A percentile compares a stretch with the other conserved stretches of the same genome.
Evolutionary conservation across 92 coral and sea anemone genomes (phyloP).

Genomic region (Paragorgia papillata): DNA sequence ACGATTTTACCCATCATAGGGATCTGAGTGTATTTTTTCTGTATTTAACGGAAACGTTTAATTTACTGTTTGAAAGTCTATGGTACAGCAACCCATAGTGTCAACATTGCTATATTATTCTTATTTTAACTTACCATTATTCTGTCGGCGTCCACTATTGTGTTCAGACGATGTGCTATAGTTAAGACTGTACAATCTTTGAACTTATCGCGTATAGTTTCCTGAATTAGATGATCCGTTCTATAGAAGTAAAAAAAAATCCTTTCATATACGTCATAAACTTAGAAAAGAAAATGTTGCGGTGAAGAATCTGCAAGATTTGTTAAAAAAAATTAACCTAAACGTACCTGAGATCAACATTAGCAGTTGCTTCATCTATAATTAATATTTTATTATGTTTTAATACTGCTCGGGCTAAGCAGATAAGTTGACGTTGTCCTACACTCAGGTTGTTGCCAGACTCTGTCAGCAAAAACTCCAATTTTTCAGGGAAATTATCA

Average conservation of each 20-base stretch:
- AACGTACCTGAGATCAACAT: constrained; percentile 85
- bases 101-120: too few relatives aligned
- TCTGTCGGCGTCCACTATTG: constrained; percentile 74
- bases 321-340: too few relatives aligned
- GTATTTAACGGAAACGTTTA: too few relatives aligned
- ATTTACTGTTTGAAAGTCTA: too few relatives aligned
- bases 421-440: constrained; percentile 96
- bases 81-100: too few relatives aligned
- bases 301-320: too few relatives aligned
- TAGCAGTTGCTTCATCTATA: constrained; percentile 87
- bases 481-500: constrained; percentile 59
- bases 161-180: constrained; percentile 69
- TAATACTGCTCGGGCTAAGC: constrained; percentile 88
- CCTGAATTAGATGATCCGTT: constrained; percentile 70
- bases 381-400: constrained; percentile 70
- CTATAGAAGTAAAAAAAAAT: constrained; percentile 24
- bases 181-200: constrained; percentile 73
- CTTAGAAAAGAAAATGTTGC: too few relatives aligned
- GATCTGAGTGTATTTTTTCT: too few relatives aligned
- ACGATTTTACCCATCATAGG: too few relatives aligned
- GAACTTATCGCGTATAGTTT: constrained; percentile 69
- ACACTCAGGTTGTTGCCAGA: constrained; percentile 81
- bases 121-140: constrained; percentile 64
- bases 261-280: too few relatives aligned
- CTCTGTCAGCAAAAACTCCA: constrained; percentile 69